phyloP scores from a whole-genome alignment of 2,113 vertebrate genomes.

The Octodon degus region DNA sequence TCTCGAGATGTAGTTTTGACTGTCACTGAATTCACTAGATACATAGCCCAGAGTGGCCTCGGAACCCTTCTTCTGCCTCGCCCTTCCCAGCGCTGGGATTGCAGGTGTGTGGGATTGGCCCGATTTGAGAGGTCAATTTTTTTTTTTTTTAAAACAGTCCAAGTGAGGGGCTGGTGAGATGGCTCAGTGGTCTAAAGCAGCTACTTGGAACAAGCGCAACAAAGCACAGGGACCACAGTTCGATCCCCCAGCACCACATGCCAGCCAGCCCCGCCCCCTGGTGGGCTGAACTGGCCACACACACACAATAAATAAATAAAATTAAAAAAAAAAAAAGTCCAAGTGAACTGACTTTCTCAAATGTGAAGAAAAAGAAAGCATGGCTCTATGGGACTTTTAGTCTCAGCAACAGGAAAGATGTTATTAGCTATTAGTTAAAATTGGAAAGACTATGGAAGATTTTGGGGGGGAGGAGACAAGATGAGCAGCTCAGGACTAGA shows the following conservation, averaged over 20 bases:
- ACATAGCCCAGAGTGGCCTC: background rate
- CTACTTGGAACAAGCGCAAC: too few species aligned
- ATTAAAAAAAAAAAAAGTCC: too few species aligned
- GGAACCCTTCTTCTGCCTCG: background rate
- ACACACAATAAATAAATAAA: too few species aligned
- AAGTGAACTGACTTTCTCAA: conserved; percentile 22
- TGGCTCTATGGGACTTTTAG: background rate
- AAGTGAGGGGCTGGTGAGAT: too few species aligned
- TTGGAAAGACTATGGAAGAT: background rate
- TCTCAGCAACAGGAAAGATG: background rate
- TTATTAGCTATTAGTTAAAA: background rate
- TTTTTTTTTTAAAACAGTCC: background rate
- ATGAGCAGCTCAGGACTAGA: background rate
- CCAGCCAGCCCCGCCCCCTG: too few species aligned
- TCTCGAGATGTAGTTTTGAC: background rate
- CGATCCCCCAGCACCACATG: too few species aligned
- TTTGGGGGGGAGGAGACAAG: background rate
- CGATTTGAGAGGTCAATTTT: background rate
- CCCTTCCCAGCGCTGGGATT: background rate
- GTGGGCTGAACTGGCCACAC: too few species aligned
- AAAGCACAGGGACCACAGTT: too few species aligned
- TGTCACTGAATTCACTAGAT: background rate
- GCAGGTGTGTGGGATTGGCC: background rate
- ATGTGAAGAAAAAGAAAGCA: conserved; percentile 14
- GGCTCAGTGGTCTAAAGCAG: too few species aligned